Base-by-base conservation (phyloP, 2,888 invertebrate genomes). In the Meandrusa payeni region DNA sequence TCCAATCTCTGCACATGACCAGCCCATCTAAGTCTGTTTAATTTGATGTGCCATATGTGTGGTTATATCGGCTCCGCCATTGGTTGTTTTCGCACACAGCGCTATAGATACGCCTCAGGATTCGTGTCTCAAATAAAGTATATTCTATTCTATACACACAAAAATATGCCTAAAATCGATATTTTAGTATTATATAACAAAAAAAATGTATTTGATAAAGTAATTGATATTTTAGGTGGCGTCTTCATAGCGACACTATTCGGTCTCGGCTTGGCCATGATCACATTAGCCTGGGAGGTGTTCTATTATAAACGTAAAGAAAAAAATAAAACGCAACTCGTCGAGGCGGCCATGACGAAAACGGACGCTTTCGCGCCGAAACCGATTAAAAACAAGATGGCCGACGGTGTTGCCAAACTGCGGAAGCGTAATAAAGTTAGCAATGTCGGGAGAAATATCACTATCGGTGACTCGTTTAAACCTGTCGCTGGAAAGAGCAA, bases 221-320 rank as follows among this genome's bases (percentile, higher is more conserved):
- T n/a, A n/a, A n/a, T n/a, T n/a, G n/a, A n/a, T n/a, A 15, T 73
- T 67, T 5, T 69, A 94, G 94, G 95, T 34, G 97, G 97, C 0
- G 96, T 97, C 0, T 97, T 97, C 64, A 96, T 97, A 52, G 96
- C 96, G 0, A 96, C 96, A 0, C 78, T 96, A 0, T 94, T 95
- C 64, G 97, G 97, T 0, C 74, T 97, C 2, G 93, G 93, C 0
- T 65, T 97, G 37, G 96, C 97, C 0, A 94, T 97, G 94, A 69
- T 95, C 0, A 95, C 96, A 0, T 73, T 97, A 9, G 93, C 91
- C 0, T 92, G 92, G 58, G 97, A 97, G 75, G 93, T 97, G 0
- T 85, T 94, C 45, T 95, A 95, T 60, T 94, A 95, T 66, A 90
- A 90, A 46, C 70, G 89, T 0, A 90, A 90, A 55, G 82, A 87